Evolutionary conservation across 2,113 vertebrate species (phyloP), one percentile per base, ranked within the genome.

Genomic region (Puffinus mauretanicus): DNA sequence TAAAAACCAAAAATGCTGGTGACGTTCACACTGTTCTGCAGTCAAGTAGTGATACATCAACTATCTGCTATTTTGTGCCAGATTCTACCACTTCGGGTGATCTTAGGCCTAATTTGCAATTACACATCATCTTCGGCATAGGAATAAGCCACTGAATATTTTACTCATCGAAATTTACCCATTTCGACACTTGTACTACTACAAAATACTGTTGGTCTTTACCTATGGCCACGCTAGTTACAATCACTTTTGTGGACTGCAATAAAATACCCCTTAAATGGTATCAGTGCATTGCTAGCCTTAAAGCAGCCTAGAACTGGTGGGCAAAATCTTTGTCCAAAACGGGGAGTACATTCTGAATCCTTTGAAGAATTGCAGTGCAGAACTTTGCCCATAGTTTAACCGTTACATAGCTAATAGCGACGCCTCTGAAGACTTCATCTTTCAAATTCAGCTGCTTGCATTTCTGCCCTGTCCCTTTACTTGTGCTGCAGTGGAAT

Each of bases 171-270:
- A 40, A 40, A 40, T 40, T 40, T 40, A 34, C 7, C 26, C 38
- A 27, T 73, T 92, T 69, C 21, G 2, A 73, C 7, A 27, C 13
- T 69, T 49, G 22, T 22, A 27, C 19, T 79, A 11, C 18, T 51
- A 24, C 32, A 49, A 16, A 93, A 38, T 47, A 34, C 20, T 76
- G 8, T 16, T 61, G 49, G 38, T 85, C n/a, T 94, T 64, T 42
- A 78, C 13, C 25, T 82, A 1, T 16, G 18, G 30, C 58, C 62
- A 22, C 0, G 0, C 12, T 65, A 52, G 16, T 67, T 85, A 60
- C 12, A 44, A 13, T 44, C 55, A 44, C n/a, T 64, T 78, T 10
- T 51, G n/a, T 49, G 25, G 60, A 46, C 3, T 81, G 51, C 13
- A 62, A 7, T 38, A 54, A 89, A 93, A 58, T 66, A 65, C 16